Percentiles rank a stretch among this genome's conserved stretches.
Evolutionary conservation across 2,113 vertebrate genomes (phyloP).

Genomic region (Nestor notabilis): DNA sequence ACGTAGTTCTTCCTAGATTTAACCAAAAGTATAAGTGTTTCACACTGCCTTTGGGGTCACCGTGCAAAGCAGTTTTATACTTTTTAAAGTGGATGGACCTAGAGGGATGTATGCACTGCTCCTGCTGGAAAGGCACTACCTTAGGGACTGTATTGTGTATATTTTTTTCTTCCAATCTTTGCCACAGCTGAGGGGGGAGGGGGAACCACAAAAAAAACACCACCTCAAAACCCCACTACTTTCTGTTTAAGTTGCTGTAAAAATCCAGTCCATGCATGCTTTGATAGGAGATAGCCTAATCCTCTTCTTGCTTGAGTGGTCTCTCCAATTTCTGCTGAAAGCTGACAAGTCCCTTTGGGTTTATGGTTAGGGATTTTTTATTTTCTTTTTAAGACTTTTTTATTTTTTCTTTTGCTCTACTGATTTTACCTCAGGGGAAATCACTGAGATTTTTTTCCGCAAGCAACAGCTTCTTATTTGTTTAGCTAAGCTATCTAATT

Average conservation of each 20-base stretch:
- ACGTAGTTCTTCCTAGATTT: not conserved
- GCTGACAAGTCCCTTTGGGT: slow-evolving; percentile 59
- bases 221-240: not conserved
- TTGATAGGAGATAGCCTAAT: slow-evolving; percentile 67
- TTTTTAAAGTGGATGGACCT: not conserved
- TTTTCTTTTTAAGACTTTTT: not conserved
- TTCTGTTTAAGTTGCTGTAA: slow-evolving; percentile 43
- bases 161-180: not conserved
- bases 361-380: slow-evolving; percentile 16
- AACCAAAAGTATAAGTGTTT: not conserved
- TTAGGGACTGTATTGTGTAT: not conserved
- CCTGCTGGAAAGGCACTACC: not conserved
- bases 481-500: slow-evolving; percentile 57
- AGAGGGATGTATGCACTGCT: not conserved
- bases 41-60: not conserved
- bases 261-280: slow-evolving; percentile 13
- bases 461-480: slow-evolving; percentile 50
- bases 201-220: not conserved
- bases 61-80: not conserved
- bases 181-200: not conserved
- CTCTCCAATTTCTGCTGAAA: slow-evolving; percentile 65
- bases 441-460: slow-evolving; percentile 4
- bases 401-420: slow-evolving; percentile 30
- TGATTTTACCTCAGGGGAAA: slow-evolving; percentile 66
- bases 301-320: slow-evolving; percentile 68